Evolutionary conservation across 1,140 invertebrate genomes (phyloP), one percentile per base, ranked within the genome.

Genomic region (Atta colombica): DNA sequence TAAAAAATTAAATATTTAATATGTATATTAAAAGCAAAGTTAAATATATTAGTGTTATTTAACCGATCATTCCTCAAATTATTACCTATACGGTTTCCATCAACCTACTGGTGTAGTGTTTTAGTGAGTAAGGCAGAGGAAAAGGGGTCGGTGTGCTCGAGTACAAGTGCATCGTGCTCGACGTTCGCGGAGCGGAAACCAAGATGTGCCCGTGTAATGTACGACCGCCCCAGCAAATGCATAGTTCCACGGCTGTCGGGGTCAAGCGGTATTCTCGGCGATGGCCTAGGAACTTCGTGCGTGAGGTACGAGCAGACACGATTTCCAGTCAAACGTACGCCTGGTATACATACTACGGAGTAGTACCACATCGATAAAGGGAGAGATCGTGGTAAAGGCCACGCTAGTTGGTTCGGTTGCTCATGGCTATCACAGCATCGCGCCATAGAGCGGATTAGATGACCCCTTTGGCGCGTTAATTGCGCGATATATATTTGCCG

Each of bases 231-330:
- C 86, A 84, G 80, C 69, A 65, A 66, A 88, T 89, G 89, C 86
- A 89, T 87, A 87, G 87, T 84, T 74, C 58, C 53, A 39, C 18
- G 78, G 61, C 55, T 75, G 65, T 85, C 69, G 60, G 71, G 88
- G 88, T 89, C 89, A 87, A 90, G 85, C 81, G 68, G 77, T 74
- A 87, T 89, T 81, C 89, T 80, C 78, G 74, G 82, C 75, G 65
- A 49, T 60, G 60, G 78, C 60, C 65, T 53, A 31, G 80, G 55
- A 84, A 74, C 69, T 75, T 75, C 35, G n/a, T 75, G 69, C 55
- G 80, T 61, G 55, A 69, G 80, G 39, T 74, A 84, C 28, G 80
- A 84, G 39, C 69, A 39, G 39, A 51, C 69, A 49, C 69, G 80
- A 61, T 82, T 74, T 74, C 68, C 55, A 72, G 53, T 84, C 69